These are phyloP conservation scores for Meda fulgida DNA, from an alignment of 2,797 vertebrate species.

Conservation along the genomic window DNA sequence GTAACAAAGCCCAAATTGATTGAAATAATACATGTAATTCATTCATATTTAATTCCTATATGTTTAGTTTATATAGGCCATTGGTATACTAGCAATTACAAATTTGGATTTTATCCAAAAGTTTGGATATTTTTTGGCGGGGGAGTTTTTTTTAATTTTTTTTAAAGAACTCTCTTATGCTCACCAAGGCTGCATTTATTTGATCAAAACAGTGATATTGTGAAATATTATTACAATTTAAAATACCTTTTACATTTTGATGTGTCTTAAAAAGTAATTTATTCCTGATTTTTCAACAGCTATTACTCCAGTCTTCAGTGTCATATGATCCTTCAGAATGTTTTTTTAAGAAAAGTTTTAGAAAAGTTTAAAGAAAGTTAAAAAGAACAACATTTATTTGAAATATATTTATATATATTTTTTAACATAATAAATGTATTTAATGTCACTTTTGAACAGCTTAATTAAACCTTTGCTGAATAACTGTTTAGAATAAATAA, in stretches of 20 bases:
- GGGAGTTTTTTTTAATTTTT: too few species aligned
- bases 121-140: background rate
- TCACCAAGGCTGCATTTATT: background rate
- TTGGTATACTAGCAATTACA: background rate
- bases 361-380: background rate
- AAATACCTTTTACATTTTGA: background rate
- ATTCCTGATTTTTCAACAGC: background rate
- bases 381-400: background rate
- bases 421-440: background rate
- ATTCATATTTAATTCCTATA: background rate
- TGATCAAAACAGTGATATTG: background rate
- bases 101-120: background rate
- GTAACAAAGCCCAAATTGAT: background rate
- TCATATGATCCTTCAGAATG: background rate
- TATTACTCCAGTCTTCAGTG: background rate
- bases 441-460: background rate
- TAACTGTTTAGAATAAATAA: conserved; percentile 4
- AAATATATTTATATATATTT: background rate
- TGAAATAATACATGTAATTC: background rate
- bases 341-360: background rate
- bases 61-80: too few species aligned
- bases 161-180: background rate
- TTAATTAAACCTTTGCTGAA: background rate
- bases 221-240: background rate
- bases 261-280: background rate